Evolutionary conservation across 2,888 invertebrate species (phyloP), one percentile per base, ranked within the genome.

Genomic region (Dasypogon diadema): DNA sequence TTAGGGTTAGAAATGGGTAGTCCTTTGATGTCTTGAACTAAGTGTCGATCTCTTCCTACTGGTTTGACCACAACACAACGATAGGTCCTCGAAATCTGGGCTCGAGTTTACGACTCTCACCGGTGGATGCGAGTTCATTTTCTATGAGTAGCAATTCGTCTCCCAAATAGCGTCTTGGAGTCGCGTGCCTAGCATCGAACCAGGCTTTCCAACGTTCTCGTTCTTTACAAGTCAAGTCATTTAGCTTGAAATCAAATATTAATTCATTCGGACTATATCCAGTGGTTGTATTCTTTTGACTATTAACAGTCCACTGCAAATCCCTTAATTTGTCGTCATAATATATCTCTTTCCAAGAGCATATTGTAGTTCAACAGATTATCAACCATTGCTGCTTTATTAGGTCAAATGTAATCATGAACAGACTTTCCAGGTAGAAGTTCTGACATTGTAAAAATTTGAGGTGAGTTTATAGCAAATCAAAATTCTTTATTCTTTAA

Each of bases 61-160:
- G 77, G 74, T n/a, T n/a, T n/a, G n/a, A n/a, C 75, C 79, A 79
- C 30, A 75, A 76, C 22, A 81, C 77, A 24, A 76, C 78, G 75
- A 80, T 81, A n/a, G 80, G 81, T 12, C 81, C 81, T 73, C 79
- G 78, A 76, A 70, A 81, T 51, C 79, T 80, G 1, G 79, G 80
- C 22, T 75, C 68, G 2, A 75, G 48, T n/a, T 75, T 75, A 22
- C 65, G 55, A 21, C 48, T 54, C 34, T 10, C 14, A 22, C 42
- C 75, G 2, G 68, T 68, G 2, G 75, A 54, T 0, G 16, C 14
- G 1, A 65, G 42, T 34, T 51, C 65, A 55, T 56, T 18, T 24
- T 65, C 55, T 16, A 75, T 26, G 14, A 68, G 6, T 2, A 55
- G 55, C 2, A 65, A 26, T 8, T 74, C 60, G 2, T 26, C 58